A percentile compares a stretch with the other conserved stretches of the same genome.
Evolutionary conservation across 2,113 vertebrate species (phyloP).

Genomic region (Pituophis catenifer): DNA sequence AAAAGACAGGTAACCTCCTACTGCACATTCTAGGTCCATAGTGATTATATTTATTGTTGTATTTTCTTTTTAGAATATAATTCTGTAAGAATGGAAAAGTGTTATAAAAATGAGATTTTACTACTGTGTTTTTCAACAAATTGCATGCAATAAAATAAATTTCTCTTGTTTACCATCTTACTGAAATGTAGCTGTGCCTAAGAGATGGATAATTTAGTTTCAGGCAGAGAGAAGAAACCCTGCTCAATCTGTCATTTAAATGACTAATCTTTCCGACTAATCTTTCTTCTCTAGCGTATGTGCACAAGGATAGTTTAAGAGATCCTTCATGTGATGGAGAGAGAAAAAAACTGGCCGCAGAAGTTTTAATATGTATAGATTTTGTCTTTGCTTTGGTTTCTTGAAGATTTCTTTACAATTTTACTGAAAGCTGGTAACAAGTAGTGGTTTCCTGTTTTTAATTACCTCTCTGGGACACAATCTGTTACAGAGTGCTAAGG

Average conservation of each 20-base stretch:
- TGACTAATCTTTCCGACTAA: constrained; percentile 1
- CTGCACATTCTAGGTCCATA: neutral
- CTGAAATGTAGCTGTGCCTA: constrained; percentile 4
- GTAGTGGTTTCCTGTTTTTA: neutral
- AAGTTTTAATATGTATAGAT: constrained; percentile 11
- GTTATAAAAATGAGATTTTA: neutral
- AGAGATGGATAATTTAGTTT: constrained; percentile 24
- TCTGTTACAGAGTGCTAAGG: neutral
- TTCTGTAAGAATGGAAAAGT: neutral
- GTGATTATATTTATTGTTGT: neutral
- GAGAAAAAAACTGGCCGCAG: neutral
- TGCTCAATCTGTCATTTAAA: constrained; percentile 1
- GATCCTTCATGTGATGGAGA: neutral
- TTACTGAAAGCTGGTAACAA: neutral
- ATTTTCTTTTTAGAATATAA: neutral
- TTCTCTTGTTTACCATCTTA: constrained; percentile 14
- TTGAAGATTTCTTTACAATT: neutral
- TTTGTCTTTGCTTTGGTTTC: neutral
- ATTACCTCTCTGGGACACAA: neutral
- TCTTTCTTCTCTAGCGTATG: neutral
- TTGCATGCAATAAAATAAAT: constrained; percentile 13
- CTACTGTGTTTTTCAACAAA: neutral
- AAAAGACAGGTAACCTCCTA: neutral
- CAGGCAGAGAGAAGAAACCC: neutral
- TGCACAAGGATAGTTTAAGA: neutral